Base-by-base conservation (phyloP, 2,797 vertebrate species). In the Hippopotamyrus pictus region DNA sequence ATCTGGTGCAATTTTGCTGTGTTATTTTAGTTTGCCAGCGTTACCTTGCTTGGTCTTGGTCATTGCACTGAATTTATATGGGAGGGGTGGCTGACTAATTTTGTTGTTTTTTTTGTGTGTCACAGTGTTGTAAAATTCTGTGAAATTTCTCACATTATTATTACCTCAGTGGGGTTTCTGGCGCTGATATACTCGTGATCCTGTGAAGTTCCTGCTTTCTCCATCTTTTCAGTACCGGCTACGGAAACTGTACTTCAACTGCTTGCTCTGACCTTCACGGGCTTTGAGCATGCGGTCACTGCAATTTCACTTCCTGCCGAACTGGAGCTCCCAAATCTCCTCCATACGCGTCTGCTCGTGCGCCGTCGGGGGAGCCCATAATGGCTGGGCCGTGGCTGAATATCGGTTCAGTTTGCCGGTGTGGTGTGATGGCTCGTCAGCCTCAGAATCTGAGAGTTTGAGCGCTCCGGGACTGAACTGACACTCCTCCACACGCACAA, bases 1-100 rank as follows among this genome's bases (percentile, higher is more conserved):
- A 41, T 76, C 73, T 7, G 14, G 73, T 19, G 17, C 73, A n/a
- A 33, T 44, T 44, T 19, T n/a, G 0, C 6, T 17, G 12, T 44
- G 33, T 79, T 79, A 44, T 44, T 79, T 79, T 79, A 44, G 37
- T 44, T 44, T 44, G 69, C 37, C 65, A 33, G 11, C 14, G 65
- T 69, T 44, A 41, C 37, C 25, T 44, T 79, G 14, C 12, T 79
- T 44, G 73, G 11, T 79, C 33, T 79, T 3, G 37, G 73, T 19
- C 37, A 44, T 79, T 41, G 17, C 5, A 19, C 69, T 41, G 12
- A 14, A 41, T 76, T 76, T 79, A n/a, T 44, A 79, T 17, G 73
- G 37, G 73, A 44, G 14, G 12, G 73, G 73, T 41, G 73, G n/a
- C 69, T 91, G 89, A 86, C 87, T 88, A 86, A 88, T 88, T 89